A percentile compares a stretch with the other conserved stretches of the same genome.
These are phyloP conservation scores for Drosophila testacea DNA, from an alignment of 2,888 invertebrate genomes.

Conservation along the genomic window DNA sequence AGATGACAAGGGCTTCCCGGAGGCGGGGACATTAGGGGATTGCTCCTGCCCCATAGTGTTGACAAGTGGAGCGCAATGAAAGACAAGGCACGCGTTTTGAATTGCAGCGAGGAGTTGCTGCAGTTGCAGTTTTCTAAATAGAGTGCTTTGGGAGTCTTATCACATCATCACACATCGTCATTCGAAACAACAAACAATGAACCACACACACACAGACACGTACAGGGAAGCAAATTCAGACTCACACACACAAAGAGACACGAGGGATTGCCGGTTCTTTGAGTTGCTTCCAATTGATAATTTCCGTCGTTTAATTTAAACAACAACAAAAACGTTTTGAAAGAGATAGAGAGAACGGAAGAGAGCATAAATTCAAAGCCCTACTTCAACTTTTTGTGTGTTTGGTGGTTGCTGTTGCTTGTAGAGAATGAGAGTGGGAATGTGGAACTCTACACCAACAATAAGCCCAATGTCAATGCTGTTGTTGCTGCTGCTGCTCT, in stretches of 20 bases:
- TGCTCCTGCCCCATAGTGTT: constrained; percentile 22
- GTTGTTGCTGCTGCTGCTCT: constrained; percentile 13
- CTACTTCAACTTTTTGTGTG: constrained; percentile 58
- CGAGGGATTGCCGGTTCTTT: constrained; percentile 51
- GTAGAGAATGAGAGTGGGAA: constrained; percentile 13
- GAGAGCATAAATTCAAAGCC: constrained; percentile 54
- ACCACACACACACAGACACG: constrained; percentile 13
- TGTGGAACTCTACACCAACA: constrained; percentile 58
- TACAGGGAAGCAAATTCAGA: constrained; percentile 14
- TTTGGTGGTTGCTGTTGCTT: constrained; percentile 53
- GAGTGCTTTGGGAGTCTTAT: constrained; percentile 56
- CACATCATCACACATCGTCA: constrained; percentile 55
- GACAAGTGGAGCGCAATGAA: constrained; percentile 50
- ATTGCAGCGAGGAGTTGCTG: constrained; percentile 30
- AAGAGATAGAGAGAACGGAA: constrained; percentile 16
- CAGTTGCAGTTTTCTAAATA: constrained; percentile 42
- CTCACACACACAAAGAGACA: constrained; percentile 11
- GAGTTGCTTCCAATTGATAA: constrained; percentile 68
- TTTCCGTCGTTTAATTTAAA: constrained; percentile 72
- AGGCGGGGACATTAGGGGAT: background rate
- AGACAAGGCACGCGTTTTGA: constrained; percentile 62
- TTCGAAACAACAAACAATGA: constrained; percentile 53
- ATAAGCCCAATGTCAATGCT: constrained; percentile 30
- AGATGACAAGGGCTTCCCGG: constrained; percentile 47
- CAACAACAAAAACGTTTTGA: constrained; percentile 45